Evolutionary conservation across 2,797 vertebrate species (phyloP).

Genomic region (Notolepis coatsorum): DNA sequence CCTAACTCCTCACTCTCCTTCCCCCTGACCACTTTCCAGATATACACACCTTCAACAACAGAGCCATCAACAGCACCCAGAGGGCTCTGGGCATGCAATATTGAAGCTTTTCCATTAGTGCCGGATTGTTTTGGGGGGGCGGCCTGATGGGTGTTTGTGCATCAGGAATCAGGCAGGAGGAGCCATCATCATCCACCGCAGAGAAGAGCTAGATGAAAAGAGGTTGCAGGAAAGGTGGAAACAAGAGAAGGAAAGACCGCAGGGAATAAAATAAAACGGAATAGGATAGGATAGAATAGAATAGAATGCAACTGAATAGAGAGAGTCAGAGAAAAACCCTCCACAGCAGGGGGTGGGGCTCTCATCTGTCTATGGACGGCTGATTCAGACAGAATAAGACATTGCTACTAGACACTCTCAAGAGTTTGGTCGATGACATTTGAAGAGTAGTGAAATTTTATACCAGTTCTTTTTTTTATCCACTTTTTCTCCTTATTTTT

Average conservation of each 20-base stretch:
- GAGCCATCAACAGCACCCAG: slow-evolving; percentile 66
- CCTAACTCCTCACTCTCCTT: slow-evolving; percentile 19
- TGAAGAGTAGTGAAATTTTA: too few relatives aligned
- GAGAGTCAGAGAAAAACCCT: too few relatives aligned
- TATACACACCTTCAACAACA: slow-evolving; percentile 45
- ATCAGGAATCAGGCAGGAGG: slow-evolving; percentile 48
- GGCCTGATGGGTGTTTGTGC: slow-evolving; percentile 45
- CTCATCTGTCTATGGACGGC: too few relatives aligned
- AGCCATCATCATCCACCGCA: slow-evolving; percentile 27
- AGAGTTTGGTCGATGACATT: too few relatives aligned
- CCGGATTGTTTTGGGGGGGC: slow-evolving; percentile 54
- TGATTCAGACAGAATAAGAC: too few relatives aligned
- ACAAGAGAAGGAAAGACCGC: slow-evolving; percentile 29
- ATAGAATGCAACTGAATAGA: slow-evolving; percentile 12
- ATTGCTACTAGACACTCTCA: too few relatives aligned
- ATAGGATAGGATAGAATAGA: slow-evolving; percentile 9
- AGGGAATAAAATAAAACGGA: slow-evolving; percentile 51
- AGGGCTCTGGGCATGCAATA: slow-evolving; percentile 66
- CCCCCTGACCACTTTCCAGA: slow-evolving; percentile 35
- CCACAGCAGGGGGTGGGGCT: too few relatives aligned
- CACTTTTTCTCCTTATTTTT: too few relatives aligned
- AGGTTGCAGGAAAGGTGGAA: slow-evolving; percentile 14
- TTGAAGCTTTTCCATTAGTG: slow-evolving; percentile 71
- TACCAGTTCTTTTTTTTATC: too few relatives aligned
- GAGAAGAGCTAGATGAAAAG: slow-evolving; percentile 2